Percentiles rank a stretch among this genome's conserved stretches.
Conservation (phyloP, 2,888 invertebrate species). For the Ganaspis brasiliensis region DNA sequence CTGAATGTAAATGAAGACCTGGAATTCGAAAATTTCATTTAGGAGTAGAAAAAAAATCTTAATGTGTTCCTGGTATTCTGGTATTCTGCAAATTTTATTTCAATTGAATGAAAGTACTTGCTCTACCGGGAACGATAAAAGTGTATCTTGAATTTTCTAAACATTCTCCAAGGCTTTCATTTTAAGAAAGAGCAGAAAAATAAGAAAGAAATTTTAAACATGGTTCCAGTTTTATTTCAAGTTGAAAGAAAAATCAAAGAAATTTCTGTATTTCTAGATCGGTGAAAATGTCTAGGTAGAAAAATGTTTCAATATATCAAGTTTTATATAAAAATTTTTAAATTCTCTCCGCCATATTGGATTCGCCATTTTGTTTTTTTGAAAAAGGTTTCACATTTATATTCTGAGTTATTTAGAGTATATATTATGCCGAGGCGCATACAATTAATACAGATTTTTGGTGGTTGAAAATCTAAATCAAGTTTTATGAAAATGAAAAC, state of each 20-base stretch:
- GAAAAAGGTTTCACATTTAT: too few species aligned
- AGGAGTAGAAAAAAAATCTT: background rate
- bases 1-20: conserved; percentile 26
- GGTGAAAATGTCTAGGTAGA: too few species aligned
- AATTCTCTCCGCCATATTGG: too few species aligned
- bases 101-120: background rate
- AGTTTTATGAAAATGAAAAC: too few species aligned
- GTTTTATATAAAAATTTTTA: too few species aligned
- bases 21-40: conserved; percentile 17
- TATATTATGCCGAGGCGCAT: too few species aligned
- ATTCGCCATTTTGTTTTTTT: too few species aligned
- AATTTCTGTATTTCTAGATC: too few species aligned
- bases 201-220: background rate
- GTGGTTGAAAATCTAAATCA: too few species aligned
- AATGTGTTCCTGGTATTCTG: background rate
- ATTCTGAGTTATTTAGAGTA: too few species aligned
- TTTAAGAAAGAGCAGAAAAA: background rate
- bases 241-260: background rate
- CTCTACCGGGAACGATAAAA: background rate
- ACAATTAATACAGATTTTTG: too few species aligned
- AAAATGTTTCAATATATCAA: too few species aligned
- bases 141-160: background rate
- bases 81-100: conserved; percentile 11
- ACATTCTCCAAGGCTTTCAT: background rate
- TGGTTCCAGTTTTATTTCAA: background rate